Evolutionary conservation across 2,797 vertebrate genomes (phyloP), one percentile per base, ranked within the genome.

Genomic region (Gorsachius magnificus): DNA sequence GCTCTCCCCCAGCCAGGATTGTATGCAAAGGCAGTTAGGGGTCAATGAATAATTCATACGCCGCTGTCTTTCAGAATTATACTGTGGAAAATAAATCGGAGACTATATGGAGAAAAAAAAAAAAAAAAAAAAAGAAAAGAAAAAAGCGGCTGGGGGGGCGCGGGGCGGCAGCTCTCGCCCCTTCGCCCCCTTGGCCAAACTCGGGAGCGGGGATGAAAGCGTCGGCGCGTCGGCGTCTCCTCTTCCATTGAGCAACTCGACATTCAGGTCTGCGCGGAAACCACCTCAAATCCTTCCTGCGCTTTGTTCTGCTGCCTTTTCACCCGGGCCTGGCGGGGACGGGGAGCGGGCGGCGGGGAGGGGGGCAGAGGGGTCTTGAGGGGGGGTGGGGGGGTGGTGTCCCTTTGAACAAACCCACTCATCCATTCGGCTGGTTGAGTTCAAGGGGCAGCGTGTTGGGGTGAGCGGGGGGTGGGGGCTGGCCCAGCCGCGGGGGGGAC

Each of bases 1-100:
- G 56, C 97, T 95, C 96, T 96, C 91, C 96, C 94, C 96, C 60
- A 63, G 95, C 97, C 87, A 69, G 96, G 96, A 97, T 97, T 97
- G 97, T 97, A 95, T 93, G 97, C 98, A 98, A 96, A 98, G 97
- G 98, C 97, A 87, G 98, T 97, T 97, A 98, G 98, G 92, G 94
- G 93, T 79, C 79, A 78, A 97, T 99, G 98, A 99, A 99, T 99
- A 98, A 99, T 99, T 98, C 98, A 99, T 98, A 95, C 89, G 78
- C 84, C 53, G 97, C 98, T 98, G 98, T 98, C 98, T 98, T 98
- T 98, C 97, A 97, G 98, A 98, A 99, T 99, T 98, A 99, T 96
- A 97, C 97, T 97, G 97, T 98, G 98, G 96, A 95, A 97, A 98
- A 98, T 97, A 98, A 98, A 98, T 97, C 97, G 90, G 96, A 97